A percentile compares a stretch with the other conserved stretches of the same genome.
Evolutionary conservation across 2,888 invertebrate species (phyloP).

Genomic region (Clistopyga incitator): DNA sequence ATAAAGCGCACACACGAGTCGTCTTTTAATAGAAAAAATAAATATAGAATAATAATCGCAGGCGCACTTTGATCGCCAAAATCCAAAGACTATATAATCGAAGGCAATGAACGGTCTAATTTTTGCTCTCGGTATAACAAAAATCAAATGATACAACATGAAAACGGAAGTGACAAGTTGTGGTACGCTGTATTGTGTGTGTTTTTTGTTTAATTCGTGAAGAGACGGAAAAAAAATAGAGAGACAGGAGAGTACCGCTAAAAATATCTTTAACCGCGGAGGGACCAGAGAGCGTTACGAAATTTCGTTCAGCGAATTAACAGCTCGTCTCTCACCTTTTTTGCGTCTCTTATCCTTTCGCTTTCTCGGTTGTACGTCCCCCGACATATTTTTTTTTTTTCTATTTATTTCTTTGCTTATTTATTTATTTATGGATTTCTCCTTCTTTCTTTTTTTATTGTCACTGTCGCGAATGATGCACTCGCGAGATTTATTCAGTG

Average conservation of each 20-base stretch:
- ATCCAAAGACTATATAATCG: background rate
- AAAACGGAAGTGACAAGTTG: constrained; percentile 59
- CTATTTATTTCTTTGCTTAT: background rate
- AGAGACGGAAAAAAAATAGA: constrained; percentile 25
- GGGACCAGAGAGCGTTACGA: constrained; percentile 73
- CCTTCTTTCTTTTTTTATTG: background rate
- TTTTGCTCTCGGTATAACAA: constrained; percentile 1
- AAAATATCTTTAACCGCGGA: constrained; percentile 75
- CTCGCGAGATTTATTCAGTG: constrained; percentile 56
- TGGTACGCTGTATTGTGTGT: constrained; percentile 61
- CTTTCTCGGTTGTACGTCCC: constrained; percentile 94
- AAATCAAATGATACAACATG: background rate
- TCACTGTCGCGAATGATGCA: constrained; percentile 47
- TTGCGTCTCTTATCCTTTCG: constrained; percentile 93
- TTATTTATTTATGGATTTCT: constrained; percentile 7
- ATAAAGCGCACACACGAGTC: constrained; percentile 13
- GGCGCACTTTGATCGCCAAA: constrained; percentile 6
- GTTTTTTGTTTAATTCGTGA: background rate
- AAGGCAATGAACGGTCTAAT: background rate
- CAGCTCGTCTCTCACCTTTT: constrained; percentile 88
- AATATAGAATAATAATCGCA: constrained; percentile 51
- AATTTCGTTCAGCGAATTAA: constrained; percentile 68
- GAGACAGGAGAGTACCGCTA: constrained; percentile 70
- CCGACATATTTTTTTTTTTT: constrained; percentile 89
- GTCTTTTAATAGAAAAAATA: constrained; percentile 51